Base-by-base conservation (phyloP, 2,797 vertebrate species). In the Anisognathus igniventris region DNA sequence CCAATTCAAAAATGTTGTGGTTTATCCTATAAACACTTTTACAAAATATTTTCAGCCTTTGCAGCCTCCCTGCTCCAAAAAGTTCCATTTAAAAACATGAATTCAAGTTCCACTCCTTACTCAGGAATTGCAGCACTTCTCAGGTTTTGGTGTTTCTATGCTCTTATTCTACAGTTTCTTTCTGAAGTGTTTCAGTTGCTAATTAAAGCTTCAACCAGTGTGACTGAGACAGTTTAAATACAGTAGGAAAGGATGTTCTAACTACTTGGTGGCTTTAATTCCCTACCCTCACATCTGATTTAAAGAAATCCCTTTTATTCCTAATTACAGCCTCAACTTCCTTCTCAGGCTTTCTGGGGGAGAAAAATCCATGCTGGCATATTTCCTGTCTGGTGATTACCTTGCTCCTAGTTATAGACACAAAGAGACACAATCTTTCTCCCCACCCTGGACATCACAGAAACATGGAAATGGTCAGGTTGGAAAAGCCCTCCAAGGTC, bases 91-190 rank as follows among this genome's bases (percentile, higher is more conserved):
- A 68, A 86, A 94, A 87, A 24, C 4, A 30, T 1, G 6, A 51
- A 31, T 47, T 50, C 35, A 57, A 67, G 40, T 71, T 58, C n/a
- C 11, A 42, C 6, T 8, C 5, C 44, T 93, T 53, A 35, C n/a
- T 37, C 62, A 67, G 28, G 25, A 89, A 74, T 1, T n/a, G 76
- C 24, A 35, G 14, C 14, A 60, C 35, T 85, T 48, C 30, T 25
- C 7, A 0, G 2, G 0, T 24, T 81, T 71, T 19, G 65, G 33
- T 2, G 1, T 61, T 73, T 35, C 42, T 40, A 1, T 11, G 7
- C 27, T 71, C 39, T 58, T 39, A n/a, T 64, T 74, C 42, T 10
- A 31, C 58, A 56, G 60, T 24, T 75, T 75, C 50, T 35, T 72
- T 40, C 54, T 23, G 27, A 80, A 91, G 54, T 20, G 60, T 58